These are phyloP conservation scores for Haliclona indistincta DNA, from an alignment of 37 sponge, comb jelly and placozoan genomes.

Conservation along the genomic window DNA sequence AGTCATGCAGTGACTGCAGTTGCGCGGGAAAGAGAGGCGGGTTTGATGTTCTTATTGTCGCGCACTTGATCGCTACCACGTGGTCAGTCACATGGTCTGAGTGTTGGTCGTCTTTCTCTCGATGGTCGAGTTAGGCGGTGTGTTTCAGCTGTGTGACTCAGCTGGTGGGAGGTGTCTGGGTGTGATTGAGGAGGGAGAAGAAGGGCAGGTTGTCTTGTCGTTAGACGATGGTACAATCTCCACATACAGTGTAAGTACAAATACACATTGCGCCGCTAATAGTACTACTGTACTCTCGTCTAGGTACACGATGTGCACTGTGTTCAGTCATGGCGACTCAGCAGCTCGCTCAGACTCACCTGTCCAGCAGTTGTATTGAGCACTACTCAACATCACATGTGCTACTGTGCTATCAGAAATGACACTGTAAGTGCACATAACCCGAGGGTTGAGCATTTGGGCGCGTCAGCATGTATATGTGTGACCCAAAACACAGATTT, in stretches of 20 bases:
- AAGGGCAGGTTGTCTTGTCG: background rate
- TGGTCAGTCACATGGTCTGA: constrained; percentile 10
- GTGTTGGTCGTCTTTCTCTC: no score
- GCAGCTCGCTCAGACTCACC: background rate
- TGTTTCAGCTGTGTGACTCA: background rate
- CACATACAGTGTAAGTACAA: constrained; percentile 10
- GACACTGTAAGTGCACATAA: constrained; percentile 2
- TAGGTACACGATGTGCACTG: constrained; percentile 13
- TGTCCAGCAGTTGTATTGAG: constrained; percentile 4
- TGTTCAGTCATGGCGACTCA: constrained; percentile 16
- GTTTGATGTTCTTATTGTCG: background rate
- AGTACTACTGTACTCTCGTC: background rate
- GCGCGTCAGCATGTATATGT: background rate
- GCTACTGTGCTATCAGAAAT: constrained; percentile 25
- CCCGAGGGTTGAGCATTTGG: no score
- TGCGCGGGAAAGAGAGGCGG: background rate
- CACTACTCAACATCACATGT: background rate
- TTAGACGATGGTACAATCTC: background rate
- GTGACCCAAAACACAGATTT: no score
- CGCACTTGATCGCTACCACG: background rate
- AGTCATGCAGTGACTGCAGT: background rate
- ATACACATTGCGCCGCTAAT: background rate
- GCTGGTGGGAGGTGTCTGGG: constrained; percentile 11
- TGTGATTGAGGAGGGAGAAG: background rate
- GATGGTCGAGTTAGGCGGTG: background rate